Conservation (phyloP, 2,113 vertebrate species). For the Herpailurus yagouaroundi region DNA sequence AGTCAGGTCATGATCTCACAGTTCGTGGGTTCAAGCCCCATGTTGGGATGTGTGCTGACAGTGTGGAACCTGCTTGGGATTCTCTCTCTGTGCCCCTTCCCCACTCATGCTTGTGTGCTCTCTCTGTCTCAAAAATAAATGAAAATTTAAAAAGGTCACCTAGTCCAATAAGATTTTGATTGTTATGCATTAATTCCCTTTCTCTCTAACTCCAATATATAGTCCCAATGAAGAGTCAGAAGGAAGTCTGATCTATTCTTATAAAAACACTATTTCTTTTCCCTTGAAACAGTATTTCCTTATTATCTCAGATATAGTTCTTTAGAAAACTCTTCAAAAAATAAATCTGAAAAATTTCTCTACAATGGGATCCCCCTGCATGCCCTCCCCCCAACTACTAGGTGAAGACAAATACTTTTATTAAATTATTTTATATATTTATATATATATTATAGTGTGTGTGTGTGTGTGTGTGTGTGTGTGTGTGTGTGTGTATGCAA, state of each 20-base stretch:
- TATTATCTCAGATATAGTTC: slow-evolving; percentile 24
- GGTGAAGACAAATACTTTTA: slow-evolving; percentile 10
- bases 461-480: too few species aligned
- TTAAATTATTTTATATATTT: too few species aligned
- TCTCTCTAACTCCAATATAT: background rate
- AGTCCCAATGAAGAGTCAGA: background rate
- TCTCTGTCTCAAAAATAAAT: too few species aligned
- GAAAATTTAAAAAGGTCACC: background rate
- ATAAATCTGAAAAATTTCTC: background rate
- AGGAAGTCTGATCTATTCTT: slow-evolving; percentile 16
- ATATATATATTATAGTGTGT: too few species aligned
- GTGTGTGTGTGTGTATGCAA: background rate
- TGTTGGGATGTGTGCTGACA: too few species aligned
- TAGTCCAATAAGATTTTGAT: background rate
- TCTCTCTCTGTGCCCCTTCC: too few species aligned
- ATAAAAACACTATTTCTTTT: background rate
- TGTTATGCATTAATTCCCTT: background rate
- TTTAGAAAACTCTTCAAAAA: slow-evolving; percentile 33
- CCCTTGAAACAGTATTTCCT: background rate
- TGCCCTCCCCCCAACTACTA: background rate
- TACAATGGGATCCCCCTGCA: background rate
- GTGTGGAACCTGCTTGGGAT: too few species aligned
- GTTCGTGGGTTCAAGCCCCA: too few species aligned
- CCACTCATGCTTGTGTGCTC: too few species aligned
- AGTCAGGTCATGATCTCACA: too few species aligned